Percentiles rank a stretch among this genome's conserved stretches.
phyloP scores from a whole-genome alignment of 2,888 invertebrate genomes.

The Sesia apiformis region DNA sequence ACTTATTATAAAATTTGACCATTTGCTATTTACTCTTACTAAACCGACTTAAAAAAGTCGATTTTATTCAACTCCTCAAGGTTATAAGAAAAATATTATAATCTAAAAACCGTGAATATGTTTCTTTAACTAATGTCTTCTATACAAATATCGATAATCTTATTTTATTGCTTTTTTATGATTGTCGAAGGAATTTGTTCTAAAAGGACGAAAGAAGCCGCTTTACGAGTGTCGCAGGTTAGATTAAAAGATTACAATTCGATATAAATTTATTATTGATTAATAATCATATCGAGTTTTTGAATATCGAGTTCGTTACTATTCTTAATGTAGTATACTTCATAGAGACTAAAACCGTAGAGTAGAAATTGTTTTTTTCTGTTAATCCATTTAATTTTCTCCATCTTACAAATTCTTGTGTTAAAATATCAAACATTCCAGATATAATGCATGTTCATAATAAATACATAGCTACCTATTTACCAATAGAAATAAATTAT shows the following conservation, averaged over 20 bases:
- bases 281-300: slow-evolving; percentile 57
- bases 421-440: too few species aligned
- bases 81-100: too few species aligned
- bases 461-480: too few species aligned
- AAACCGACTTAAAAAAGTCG: too few species aligned
- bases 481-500: too few species aligned
- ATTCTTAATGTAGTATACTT: neutral
- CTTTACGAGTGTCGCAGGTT: slow-evolving; percentile 10
- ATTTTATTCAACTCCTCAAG: too few species aligned
- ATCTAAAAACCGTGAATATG: neutral
- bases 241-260: slow-evolving; percentile 60
- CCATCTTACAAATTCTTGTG: too few species aligned
- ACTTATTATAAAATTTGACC: too few species aligned
- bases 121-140: neutral
- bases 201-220: slow-evolving; percentile 1
- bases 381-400: too few species aligned
- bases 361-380: too few species aligned
- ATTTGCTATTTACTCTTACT: too few species aligned
- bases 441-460: too few species aligned
- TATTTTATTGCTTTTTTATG: slow-evolving; percentile 28
- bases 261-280: slow-evolving; percentile 67
- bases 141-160: slow-evolving; percentile 7
- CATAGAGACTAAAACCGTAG: neutral
- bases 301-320: slow-evolving; percentile 25
- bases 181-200: neutral